Percentiles rank a stretch among this genome's conserved stretches.
Evolutionary conservation across 2,113 vertebrate species (phyloP).

Genomic region (Hydrochoerus hydrochaeris): DNA sequence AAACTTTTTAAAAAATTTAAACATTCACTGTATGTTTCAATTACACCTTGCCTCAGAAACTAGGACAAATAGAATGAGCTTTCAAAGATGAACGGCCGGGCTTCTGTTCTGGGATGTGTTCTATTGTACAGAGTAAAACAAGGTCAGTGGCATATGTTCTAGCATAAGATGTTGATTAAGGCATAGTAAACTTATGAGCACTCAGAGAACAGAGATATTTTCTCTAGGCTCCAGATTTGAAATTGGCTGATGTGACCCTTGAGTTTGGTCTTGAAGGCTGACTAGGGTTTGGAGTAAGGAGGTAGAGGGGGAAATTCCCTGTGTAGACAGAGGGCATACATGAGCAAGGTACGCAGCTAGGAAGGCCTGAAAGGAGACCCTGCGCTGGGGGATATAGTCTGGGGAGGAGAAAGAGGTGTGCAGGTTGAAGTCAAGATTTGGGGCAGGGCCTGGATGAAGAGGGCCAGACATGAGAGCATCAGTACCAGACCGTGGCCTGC

Average conservation of each 20-base stretch:
- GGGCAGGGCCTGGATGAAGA: background rate
- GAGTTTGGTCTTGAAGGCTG: background rate
- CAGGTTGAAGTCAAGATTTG: background rate
- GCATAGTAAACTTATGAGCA: background rate
- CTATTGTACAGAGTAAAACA: background rate
- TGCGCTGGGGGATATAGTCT: background rate
- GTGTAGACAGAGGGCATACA: background rate
- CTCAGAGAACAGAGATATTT: background rate
- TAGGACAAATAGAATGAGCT: background rate
- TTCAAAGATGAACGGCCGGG: background rate
- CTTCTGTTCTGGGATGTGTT: background rate
- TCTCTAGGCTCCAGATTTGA: background rate
- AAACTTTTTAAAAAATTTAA: background rate
- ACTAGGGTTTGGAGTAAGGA: background rate
- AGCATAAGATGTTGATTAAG: background rate
- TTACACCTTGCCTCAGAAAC: background rate
- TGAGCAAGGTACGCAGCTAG: background rate
- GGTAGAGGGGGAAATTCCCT: background rate
- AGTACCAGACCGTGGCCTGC: background rate
- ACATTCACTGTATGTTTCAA: background rate
- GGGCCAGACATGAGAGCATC: background rate
- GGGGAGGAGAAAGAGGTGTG: background rate
- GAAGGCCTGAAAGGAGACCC: background rate
- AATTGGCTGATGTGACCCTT: background rate
- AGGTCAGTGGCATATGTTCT: background rate